Conservation (phyloP, 2,113 vertebrate species). For the Vicugna pacos region DNA sequence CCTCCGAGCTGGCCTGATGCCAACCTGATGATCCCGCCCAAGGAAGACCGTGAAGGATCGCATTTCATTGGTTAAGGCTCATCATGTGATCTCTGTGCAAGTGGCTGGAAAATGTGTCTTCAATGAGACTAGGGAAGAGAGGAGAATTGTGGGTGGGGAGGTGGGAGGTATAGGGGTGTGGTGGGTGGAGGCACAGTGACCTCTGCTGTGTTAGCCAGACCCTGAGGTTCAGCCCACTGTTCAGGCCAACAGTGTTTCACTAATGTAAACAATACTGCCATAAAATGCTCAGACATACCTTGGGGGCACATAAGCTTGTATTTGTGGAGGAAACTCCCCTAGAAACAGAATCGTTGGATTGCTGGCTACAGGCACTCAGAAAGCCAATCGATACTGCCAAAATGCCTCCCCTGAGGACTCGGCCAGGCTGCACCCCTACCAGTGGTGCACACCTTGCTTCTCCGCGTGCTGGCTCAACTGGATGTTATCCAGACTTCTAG, state of each 20-base stretch:
- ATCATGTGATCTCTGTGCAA: not conserved
- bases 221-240: not conserved
- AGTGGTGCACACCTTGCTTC: not conserved
- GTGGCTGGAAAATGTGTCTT: not conserved
- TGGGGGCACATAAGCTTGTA: not conserved
- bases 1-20: not conserved
- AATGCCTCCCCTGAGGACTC: not conserved
- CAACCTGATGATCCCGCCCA: not conserved
- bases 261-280: not conserved
- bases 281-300: not conserved
- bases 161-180: accelerated
- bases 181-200: accelerated
- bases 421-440: not conserved
- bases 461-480: not conserved
- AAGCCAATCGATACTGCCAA: not conserved
- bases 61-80: not conserved
- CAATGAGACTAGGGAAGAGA: not conserved
- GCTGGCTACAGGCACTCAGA: not conserved
- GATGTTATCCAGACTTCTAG: not conserved
- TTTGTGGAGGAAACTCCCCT: conserved; percentile 3
- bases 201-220: not conserved
- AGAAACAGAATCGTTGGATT: conserved; percentile 2
- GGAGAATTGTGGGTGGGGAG: not conserved
- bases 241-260: not conserved
- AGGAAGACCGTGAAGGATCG: not conserved